These are phyloP conservation scores for Spermophilus dauricus DNA, from an alignment of 2,113 vertebrate genomes.

Conservation along the genomic window DNA sequence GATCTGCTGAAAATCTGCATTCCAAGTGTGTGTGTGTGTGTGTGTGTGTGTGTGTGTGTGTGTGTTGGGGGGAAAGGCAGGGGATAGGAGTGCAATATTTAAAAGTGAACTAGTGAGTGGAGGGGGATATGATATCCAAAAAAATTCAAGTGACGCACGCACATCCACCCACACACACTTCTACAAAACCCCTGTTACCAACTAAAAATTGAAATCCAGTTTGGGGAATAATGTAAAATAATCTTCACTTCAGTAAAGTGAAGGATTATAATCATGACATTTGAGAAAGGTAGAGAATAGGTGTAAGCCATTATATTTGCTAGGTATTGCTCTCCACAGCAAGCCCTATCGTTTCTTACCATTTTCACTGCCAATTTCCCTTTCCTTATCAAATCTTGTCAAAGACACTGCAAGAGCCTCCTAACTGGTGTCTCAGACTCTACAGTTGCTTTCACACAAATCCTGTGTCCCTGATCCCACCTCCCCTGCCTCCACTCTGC, in stretches of 20 bases:
- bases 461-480: not conserved
- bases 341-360: not conserved
- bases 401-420: not conserved
- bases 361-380: not conserved
- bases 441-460: not conserved
- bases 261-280: not conserved
- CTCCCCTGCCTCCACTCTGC: not conserved
- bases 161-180: not conserved
- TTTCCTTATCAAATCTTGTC: not conserved
- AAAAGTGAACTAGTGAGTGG: not conserved
- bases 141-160: not conserved
- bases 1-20: constrained; percentile 34
- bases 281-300: not conserved
- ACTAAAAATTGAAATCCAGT: constrained; percentile 5
- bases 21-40: not conserved
- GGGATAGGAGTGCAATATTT: constrained; percentile 3
- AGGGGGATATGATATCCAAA: not conserved
- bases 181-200: not conserved
- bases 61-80: not conserved
- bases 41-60: no score
- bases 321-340: not conserved
- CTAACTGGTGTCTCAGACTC: not conserved
- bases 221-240: not conserved
- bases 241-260: not conserved
- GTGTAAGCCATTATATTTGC: not conserved